Evolutionary conservation across 1,140 invertebrate species (phyloP).

Genomic region (Drosophila pachea): DNA sequence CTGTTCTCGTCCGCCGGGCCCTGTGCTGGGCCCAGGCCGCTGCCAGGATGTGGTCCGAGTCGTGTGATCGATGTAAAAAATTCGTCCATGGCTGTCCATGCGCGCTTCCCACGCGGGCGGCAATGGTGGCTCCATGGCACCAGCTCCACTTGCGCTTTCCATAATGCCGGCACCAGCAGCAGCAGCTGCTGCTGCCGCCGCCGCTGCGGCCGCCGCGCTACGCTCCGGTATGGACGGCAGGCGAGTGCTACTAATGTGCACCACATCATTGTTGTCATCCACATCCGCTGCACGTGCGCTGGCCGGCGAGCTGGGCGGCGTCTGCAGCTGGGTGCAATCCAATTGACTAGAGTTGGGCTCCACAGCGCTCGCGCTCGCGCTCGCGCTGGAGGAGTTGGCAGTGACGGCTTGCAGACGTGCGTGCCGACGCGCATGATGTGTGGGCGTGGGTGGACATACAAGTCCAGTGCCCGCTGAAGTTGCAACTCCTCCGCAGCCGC

Average conservation of each 20-base stretch:
- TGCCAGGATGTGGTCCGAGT: constrained; percentile 96
- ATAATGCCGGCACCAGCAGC: constrained; percentile 51
- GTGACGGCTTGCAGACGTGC: constrained; percentile 68
- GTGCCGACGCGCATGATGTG: constrained; percentile 85
- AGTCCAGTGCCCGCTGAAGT: constrained; percentile 26
- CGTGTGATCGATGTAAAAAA: constrained; percentile 96
- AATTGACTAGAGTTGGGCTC: constrained; percentile 58
- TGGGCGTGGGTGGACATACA: constrained; percentile 89
- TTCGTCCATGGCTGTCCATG: constrained; percentile 93
- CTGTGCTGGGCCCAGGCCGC: constrained; percentile 82
- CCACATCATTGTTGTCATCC: constrained; percentile 81
- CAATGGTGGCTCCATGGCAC: constrained; percentile 83
- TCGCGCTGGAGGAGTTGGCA: constrained; percentile 51
- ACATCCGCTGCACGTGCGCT: constrained; percentile 1
- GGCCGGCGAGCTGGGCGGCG: constrained; percentile 40
- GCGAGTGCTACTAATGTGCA: constrained; percentile 86
- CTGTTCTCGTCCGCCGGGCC: constrained; percentile 77
- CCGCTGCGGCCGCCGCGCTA: constrained; percentile 75
- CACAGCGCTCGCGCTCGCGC: constrained; percentile 45
- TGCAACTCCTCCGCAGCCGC: constrained; percentile 74
- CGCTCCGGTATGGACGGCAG: constrained; percentile 90
- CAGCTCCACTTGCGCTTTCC: constrained; percentile 76
- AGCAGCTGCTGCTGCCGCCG: constrained; percentile 47
- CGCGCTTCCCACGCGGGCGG: constrained; percentile 95
- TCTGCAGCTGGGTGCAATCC: constrained; percentile 54